A percentile compares a stretch with the other conserved stretches of the same genome.
Conservation (phyloP, 2,888 invertebrate species). For the Gymnoscelis rufifasciata region DNA sequence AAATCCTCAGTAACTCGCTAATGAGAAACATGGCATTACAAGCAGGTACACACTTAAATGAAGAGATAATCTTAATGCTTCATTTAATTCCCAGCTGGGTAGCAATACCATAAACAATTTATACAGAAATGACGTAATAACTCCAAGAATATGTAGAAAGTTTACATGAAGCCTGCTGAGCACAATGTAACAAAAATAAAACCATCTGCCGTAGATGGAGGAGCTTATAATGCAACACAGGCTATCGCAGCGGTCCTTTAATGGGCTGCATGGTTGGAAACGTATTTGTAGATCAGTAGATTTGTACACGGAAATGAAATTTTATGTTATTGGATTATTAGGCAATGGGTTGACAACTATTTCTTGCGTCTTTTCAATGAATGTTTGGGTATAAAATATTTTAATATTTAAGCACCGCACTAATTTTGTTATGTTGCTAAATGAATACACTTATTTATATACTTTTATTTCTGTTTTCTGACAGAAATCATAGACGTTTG, state of each 20-base stretch:
- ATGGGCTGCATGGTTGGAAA: constrained; percentile 18
- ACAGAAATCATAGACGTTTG: too few relatives aligned
- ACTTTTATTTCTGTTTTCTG: too few relatives aligned
- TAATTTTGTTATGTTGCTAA: too few relatives aligned
- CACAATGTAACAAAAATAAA: constrained; percentile 64
- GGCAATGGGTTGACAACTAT: too few relatives aligned
- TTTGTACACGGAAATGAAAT: constrained; percentile 7
- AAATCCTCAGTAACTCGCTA: not conserved
- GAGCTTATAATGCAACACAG: constrained; percentile 47
- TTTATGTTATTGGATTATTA: not conserved
- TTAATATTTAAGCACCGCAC: too few relatives aligned
- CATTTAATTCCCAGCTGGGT: constrained; percentile 16
- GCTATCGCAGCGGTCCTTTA: constrained; percentile 63
- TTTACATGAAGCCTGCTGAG: constrained; percentile 46
- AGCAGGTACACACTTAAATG: constrained; percentile 7
- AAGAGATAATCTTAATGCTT: constrained; percentile 24
- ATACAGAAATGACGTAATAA: constrained; percentile 31
- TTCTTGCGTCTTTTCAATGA: too few relatives aligned
- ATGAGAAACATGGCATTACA: constrained; percentile 1
- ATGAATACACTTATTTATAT: too few relatives aligned
- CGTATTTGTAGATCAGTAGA: not conserved
- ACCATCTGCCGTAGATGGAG: constrained; percentile 53
- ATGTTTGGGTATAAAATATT: too few relatives aligned
- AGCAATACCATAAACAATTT: constrained; percentile 18
- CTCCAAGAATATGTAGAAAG: constrained; percentile 40